Evolutionary conservation across 2,888 invertebrate genomes (phyloP).

Genomic region (Drosophila vallismaia): DNA sequence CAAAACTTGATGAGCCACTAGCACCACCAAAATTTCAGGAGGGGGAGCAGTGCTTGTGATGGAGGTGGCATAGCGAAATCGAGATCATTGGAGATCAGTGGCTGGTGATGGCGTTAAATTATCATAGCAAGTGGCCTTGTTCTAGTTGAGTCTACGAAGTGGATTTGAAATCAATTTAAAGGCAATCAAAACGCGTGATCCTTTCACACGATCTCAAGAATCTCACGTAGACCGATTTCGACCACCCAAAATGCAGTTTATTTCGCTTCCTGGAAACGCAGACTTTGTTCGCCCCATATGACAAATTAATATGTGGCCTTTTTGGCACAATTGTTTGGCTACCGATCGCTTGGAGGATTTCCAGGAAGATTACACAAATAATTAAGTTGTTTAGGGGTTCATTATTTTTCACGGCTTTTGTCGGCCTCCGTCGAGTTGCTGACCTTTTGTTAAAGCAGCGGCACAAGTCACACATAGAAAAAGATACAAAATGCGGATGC

Average conservation of each 20-base stretch:
- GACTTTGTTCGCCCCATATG: constrained; percentile 51
- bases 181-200: neutral
- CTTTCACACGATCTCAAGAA: constrained; percentile 6
- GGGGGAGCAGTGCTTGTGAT: neutral
- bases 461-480: constrained; percentile 70
- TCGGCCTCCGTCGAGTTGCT: constrained; percentile 41
- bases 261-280: constrained; percentile 56
- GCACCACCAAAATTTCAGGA: neutral
- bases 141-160: constrained; percentile 1
- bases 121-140: constrained; percentile 6
- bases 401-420: constrained; percentile 77
- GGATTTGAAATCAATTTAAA: neutral
- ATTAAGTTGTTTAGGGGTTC: constrained; percentile 72
- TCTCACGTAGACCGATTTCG: constrained; percentile 8
- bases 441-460: constrained; percentile 43
- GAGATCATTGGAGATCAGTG: constrained; percentile 31
- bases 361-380: constrained; percentile 67
- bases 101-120: constrained; percentile 32
- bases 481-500: constrained; percentile 4
- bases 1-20: constrained; percentile 57
- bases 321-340: constrained; percentile 74
- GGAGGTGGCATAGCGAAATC: constrained; percentile 9
- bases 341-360: constrained; percentile 54
- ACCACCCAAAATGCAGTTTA: constrained; percentile 59
- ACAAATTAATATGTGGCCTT: constrained; percentile 73